These are phyloP conservation scores for Castor canadensis DNA, from an alignment of 2,113 vertebrate species.

Conservation along the genomic window DNA sequence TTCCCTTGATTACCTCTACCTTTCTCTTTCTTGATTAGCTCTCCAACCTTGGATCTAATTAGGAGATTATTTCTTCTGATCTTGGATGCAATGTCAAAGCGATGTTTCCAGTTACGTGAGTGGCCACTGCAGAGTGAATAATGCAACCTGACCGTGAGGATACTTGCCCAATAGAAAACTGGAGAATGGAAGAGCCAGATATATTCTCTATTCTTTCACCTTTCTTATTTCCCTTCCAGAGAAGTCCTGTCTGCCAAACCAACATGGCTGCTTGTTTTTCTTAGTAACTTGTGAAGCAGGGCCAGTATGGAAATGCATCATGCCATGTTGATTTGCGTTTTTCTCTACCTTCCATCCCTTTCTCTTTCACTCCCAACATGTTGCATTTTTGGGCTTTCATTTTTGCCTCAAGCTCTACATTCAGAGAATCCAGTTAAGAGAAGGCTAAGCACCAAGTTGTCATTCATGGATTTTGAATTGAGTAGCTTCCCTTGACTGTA, in stretches of 20 bases:
- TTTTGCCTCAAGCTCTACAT: neutral
- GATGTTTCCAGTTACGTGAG: neutral
- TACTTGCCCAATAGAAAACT: neutral
- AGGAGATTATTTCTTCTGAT: neutral
- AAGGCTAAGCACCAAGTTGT: neutral
- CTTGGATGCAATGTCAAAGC: neutral
- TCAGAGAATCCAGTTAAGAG: neutral
- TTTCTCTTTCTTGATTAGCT: neutral
- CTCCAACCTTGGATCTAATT: neutral
- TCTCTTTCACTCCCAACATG: neutral
- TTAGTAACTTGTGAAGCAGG: neutral
- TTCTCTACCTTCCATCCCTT: neutral
- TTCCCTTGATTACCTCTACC: neutral
- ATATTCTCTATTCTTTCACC: neutral
- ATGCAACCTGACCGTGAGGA: neutral
- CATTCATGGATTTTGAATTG: neutral
- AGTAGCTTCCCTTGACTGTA: neutral
- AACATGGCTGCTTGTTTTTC: neutral
- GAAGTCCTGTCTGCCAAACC: neutral
- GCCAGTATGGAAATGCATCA: neutral
- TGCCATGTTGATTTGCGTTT: neutral
- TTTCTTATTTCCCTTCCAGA: neutral
- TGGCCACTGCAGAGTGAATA: neutral
- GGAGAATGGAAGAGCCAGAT: conserved; percentile 23
- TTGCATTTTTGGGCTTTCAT: neutral